Percentiles rank a stretch among this genome's conserved stretches.
These are phyloP conservation scores for Noctilio leporinus DNA, from an alignment of 2,113 vertebrate genomes.

Conservation along the genomic window DNA sequence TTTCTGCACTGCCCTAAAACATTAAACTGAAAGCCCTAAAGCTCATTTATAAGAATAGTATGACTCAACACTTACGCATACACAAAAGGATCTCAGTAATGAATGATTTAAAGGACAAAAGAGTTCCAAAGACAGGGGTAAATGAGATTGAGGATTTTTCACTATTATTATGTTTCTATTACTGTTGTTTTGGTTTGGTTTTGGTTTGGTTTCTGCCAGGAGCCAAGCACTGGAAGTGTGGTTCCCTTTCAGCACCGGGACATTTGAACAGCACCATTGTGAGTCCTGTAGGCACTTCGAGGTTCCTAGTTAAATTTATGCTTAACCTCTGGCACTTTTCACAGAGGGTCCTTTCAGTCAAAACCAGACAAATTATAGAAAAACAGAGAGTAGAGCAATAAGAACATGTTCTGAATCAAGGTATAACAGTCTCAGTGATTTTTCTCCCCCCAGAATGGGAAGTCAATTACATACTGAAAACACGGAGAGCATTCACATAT, in stretches of 20 bases:
- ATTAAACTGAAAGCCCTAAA: not conserved
- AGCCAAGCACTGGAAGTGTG: not conserved
- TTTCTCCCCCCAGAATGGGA: constrained; percentile 35
- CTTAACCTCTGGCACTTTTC: constrained; percentile 49
- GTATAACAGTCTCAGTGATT: constrained; percentile 39
- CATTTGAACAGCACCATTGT: constrained; percentile 71
- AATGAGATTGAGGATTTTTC: not conserved
- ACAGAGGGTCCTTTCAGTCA: constrained; percentile 68
- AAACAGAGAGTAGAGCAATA: constrained; percentile 47
- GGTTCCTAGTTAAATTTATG: constrained; percentile 63
- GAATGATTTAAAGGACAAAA: constrained; percentile 23
- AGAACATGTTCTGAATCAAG: constrained; percentile 15
- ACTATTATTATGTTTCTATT: not conserved
- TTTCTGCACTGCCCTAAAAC: not conserved
- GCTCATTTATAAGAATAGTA: not conserved
- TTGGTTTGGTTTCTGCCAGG: not conserved
- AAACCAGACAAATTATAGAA: constrained; percentile 64
- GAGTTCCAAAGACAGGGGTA: not conserved
- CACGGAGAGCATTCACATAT: constrained; percentile 4
- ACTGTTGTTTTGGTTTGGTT: not conserved
- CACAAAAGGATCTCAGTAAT: not conserved
- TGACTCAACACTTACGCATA: not conserved
- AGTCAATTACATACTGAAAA: constrained; percentile 44
- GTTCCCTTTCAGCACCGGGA: constrained; percentile 83
- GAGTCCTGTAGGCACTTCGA: constrained; percentile 60